Percentiles rank a stretch among this genome's conserved stretches.
These are phyloP conservation scores for Centropus unirufus DNA, from an alignment of 2,113 vertebrate species.

Conservation along the genomic window DNA sequence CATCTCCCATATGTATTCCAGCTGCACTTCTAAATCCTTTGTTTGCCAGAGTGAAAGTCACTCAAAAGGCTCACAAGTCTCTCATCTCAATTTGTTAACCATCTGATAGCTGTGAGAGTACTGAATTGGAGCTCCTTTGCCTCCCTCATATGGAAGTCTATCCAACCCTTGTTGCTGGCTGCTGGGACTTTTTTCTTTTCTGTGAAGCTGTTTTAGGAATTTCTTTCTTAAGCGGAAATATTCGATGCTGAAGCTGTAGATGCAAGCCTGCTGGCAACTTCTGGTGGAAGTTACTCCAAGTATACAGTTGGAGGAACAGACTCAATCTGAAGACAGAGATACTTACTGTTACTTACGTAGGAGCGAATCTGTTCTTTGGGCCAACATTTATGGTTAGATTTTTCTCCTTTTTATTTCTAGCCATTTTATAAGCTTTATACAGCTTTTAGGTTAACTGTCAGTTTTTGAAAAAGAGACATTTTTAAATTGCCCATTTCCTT, in stretches of 20 bases:
- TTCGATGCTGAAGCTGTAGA: slow-evolving; percentile 22
- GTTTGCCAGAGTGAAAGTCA: slow-evolving; percentile 43
- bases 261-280: background rate
- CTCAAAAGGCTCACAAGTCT: slow-evolving; percentile 29
- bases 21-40: slow-evolving; percentile 49
- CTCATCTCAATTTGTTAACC: slow-evolving; percentile 65
- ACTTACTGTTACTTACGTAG: background rate
- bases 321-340: background rate
- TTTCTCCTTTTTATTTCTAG: background rate
- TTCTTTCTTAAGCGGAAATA: slow-evolving; percentile 34
- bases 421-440: background rate
- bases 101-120: slow-evolving; percentile 43
- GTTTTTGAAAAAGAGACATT: background rate
- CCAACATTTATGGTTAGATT: background rate
- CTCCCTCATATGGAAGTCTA: slow-evolving; percentile 34
- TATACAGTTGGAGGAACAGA: background rate
- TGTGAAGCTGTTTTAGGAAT: slow-evolving; percentile 33
- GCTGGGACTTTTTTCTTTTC: background rate
- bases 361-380: background rate
- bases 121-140: slow-evolving; percentile 38
- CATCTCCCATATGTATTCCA: slow-evolving; percentile 60
- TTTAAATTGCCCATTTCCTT: background rate
- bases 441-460: background rate
- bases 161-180: background rate
- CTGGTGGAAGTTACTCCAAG: background rate